Evolutionary conservation across 2,888 invertebrate genomes (phyloP).

Genomic region (Mythimna ferrago): DNA sequence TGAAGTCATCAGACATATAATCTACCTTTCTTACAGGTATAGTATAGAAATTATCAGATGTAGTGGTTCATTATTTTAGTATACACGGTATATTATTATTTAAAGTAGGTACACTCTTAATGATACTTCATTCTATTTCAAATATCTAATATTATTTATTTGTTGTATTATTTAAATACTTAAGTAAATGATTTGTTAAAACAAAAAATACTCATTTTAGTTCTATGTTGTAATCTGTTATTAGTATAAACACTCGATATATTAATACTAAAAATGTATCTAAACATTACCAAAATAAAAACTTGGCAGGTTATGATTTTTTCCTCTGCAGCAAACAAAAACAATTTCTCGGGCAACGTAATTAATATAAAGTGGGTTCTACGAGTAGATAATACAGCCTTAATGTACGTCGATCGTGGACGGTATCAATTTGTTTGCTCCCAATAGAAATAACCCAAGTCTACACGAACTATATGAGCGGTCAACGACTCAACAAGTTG

Average conservation of each 20-base stretch:
- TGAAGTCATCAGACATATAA: background rate
- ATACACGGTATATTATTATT: too few relatives aligned
- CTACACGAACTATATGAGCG: conserved; percentile 69
- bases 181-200: too few relatives aligned
- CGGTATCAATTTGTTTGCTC: conserved; percentile 67
- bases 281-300: conserved; percentile 35
- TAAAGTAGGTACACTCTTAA: too few relatives aligned
- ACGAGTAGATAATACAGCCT: conserved; percentile 63
- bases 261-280: background rate
- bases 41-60: too few relatives aligned
- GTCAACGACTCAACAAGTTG: conserved; percentile 78
- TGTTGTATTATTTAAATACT: too few relatives aligned
- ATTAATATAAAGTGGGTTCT: conserved; percentile 68
- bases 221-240: background rate
- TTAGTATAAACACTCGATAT: background rate
- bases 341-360: conserved; percentile 55
- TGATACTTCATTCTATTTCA: too few relatives aligned
- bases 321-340: conserved; percentile 46
- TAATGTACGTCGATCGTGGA: conserved; percentile 52
- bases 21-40: too few relatives aligned
- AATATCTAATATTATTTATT: too few relatives aligned
- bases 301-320: conserved; percentile 30
- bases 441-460: conserved; percentile 54
- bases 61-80: too few relatives aligned
- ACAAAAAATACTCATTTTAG: background rate